phyloP scores from a whole-genome alignment of 2,888 invertebrate genomes.

The Autographa gamma region DNA sequence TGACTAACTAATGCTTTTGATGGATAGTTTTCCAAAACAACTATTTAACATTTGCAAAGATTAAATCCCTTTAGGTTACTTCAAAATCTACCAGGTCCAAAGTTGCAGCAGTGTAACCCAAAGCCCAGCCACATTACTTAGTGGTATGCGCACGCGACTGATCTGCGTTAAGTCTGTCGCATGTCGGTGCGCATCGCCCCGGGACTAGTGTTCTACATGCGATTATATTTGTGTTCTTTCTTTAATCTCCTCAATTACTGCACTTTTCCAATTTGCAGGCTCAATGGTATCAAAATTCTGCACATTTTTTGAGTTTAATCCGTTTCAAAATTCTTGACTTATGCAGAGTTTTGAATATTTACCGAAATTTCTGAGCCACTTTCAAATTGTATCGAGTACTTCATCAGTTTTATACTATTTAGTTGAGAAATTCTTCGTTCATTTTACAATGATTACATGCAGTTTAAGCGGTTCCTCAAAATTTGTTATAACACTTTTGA shows the following conservation, averaged over 20 bases:
- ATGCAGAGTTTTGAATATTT: too few species aligned
- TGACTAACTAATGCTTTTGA: too few species aligned
- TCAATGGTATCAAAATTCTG: background rate
- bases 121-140: slow-evolving; percentile 22
- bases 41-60: too few species aligned
- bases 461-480: too few species aligned
- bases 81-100: slow-evolving; percentile 12
- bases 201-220: slow-evolving; percentile 54
- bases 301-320: background rate
- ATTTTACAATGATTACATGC: too few species aligned
- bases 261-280: slow-evolving; percentile 25
- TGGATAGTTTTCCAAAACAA: too few species aligned
- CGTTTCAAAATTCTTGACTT: background rate
- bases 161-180: slow-evolving; percentile 49
- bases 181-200: slow-evolving; percentile 49
- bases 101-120: background rate
- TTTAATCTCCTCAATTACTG: slow-evolving; percentile 35
- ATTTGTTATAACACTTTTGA: background rate
- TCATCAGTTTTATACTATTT: too few species aligned
- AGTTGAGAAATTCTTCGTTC: too few species aligned
- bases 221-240: slow-evolving; percentile 51
- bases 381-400: too few species aligned
- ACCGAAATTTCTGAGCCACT: too few species aligned
- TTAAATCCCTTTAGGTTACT: too few species aligned
- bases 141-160: slow-evolving; percentile 53